These are phyloP conservation scores for Oncorhynchus clarkii DNA, from an alignment of 2,113 vertebrate genomes.

Conservation along the genomic window DNA sequence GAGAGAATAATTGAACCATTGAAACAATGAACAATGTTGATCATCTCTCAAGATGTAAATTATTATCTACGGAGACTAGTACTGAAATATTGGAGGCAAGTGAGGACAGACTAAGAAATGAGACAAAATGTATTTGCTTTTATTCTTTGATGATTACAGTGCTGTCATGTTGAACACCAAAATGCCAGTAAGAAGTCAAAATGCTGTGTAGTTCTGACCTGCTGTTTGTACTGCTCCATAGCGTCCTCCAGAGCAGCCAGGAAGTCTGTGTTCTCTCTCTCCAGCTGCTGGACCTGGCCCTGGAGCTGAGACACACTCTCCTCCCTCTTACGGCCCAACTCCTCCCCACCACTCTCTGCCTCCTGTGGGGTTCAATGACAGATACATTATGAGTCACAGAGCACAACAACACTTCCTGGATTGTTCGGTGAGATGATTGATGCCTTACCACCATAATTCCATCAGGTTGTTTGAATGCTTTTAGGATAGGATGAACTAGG, in stretches of 20 bases:
- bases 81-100: too few species aligned
- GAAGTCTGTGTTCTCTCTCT: conserved; percentile 93
- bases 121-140: background rate
- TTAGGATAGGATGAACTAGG: too few species aligned
- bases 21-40: too few species aligned
- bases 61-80: background rate
- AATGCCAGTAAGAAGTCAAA: too few species aligned
- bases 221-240: conserved; percentile 96
- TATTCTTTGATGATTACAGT: too few species aligned
- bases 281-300: conserved; percentile 82
- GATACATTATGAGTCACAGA: background rate
- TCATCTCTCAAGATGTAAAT: too few species aligned
- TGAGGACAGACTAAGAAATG: background rate
- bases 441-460: too few species aligned
- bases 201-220: conserved; percentile 69
- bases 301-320: conserved; percentile 71
- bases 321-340: conserved; percentile 57
- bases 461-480: too few species aligned
- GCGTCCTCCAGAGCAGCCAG: conserved; percentile 93
- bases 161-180: too few species aligned
- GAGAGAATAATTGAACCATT: background rate
- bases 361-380: conserved; percentile 52
- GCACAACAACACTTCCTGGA: too few species aligned
- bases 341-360: conserved; percentile 51
- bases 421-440: too few species aligned